Evolutionary conservation across 2,113 vertebrate genomes (phyloP).

Genomic region (Tyto alba): DNA sequence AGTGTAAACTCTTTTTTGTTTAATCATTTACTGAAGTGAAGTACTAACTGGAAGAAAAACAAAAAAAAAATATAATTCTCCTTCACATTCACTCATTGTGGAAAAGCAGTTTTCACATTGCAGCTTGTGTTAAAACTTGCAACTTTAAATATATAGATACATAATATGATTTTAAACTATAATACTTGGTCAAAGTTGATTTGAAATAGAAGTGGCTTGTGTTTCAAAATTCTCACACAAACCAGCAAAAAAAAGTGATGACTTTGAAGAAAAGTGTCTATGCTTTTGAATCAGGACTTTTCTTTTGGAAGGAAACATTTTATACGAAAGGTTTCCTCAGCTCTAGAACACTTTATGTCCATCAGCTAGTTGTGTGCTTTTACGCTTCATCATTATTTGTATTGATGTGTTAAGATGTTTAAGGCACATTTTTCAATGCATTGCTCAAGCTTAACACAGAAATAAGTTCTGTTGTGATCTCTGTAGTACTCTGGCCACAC

Average conservation of each 20-base stretch:
- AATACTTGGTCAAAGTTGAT: neutral
- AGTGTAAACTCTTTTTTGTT: neutral
- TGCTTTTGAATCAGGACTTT: neutral
- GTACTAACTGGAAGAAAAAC: neutral
- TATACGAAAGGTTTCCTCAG: neutral
- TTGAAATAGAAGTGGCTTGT: neutral
- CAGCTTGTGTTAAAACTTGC: neutral
- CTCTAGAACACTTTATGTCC: neutral
- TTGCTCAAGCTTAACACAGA: neutral
- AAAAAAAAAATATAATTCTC: neutral
- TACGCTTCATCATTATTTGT: neutral
- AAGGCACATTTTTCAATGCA: neutral
- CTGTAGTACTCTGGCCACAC: neutral
- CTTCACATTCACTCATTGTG: neutral
- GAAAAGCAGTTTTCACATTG: neutral
- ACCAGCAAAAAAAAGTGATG: neutral
- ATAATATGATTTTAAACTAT: neutral
- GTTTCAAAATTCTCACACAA: neutral
- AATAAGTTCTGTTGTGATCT: neutral
- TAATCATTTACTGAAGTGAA: neutral
- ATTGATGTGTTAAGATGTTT: neutral
- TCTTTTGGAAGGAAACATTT: neutral
- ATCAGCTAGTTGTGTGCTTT: neutral
- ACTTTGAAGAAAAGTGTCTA: neutral
- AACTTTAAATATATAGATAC: neutral